phyloP scores from a whole-genome alignment of 2,888 invertebrate genomes.

The Noctua comes region DNA sequence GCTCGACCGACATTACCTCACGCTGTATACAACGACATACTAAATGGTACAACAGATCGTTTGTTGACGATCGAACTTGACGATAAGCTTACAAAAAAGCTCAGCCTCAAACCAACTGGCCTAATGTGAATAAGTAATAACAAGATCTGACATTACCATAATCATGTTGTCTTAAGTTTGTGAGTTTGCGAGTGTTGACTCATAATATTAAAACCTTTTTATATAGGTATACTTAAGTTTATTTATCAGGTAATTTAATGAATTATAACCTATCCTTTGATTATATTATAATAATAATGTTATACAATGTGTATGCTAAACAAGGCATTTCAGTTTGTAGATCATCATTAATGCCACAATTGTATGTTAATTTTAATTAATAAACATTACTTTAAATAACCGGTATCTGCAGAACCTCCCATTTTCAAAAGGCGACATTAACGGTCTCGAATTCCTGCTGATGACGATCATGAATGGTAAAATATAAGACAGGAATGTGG shows the following conservation, averaged over 20 bases:
- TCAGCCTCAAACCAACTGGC: background rate
- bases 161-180: background rate
- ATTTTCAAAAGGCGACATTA: constrained; percentile 15
- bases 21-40: constrained; percentile 18
- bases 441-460: constrained; percentile 17
- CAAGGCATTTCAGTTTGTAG: constrained; percentile 4
- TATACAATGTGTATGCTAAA: too few relatives aligned
- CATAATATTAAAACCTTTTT: background rate
- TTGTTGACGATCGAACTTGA: constrained; percentile 46
- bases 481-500: constrained; percentile 6
- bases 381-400: background rate
- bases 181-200: constrained; percentile 13
- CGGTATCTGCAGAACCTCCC: background rate
- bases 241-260: background rate
- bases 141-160: constrained; percentile 29
- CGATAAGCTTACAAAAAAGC: constrained; percentile 53
- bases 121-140: constrained; percentile 15
- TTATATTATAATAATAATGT: background rate
- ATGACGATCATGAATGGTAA: constrained; percentile 13
- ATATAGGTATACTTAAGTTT: background rate
- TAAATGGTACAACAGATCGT: constrained; percentile 42
- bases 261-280: background rate
- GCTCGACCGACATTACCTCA: constrained; percentile 51
- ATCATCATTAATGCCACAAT: background rate
- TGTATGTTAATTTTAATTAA: background rate